Conservation (phyloP, 2,113 vertebrate species). For the Litocranius walleri region DNA sequence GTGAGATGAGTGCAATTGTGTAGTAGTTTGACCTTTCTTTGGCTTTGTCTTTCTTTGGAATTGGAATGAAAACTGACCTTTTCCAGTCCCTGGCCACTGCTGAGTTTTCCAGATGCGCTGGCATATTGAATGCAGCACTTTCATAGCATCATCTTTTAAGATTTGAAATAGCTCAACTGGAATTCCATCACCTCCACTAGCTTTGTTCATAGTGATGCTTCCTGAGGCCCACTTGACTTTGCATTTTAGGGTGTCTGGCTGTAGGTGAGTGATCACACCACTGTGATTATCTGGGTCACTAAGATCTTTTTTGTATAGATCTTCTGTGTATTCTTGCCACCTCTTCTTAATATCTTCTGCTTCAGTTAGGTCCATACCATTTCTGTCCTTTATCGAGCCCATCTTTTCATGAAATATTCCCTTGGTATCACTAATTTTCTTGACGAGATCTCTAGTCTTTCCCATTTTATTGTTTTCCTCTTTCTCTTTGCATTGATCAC, state of each 20-base stretch:
- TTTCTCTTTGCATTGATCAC: background rate
- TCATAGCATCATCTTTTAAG: background rate
- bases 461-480: background rate
- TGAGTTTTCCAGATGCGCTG: background rate
- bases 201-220: background rate
- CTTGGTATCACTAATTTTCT: background rate
- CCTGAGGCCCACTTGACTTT: background rate
- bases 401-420: background rate
- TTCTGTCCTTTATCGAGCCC: background rate
- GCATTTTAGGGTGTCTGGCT: background rate
- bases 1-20: background rate
- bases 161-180: background rate
- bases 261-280: background rate
- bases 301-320: background rate
- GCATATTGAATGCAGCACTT: background rate
- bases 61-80: background rate
- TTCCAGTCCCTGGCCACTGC: background rate
- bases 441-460: background rate
- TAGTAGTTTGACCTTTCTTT: background rate
- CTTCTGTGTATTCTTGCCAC: background rate
- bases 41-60: background rate
- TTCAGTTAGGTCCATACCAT: background rate
- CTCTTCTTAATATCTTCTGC: background rate
- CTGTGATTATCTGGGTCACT: background rate
- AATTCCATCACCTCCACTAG: background rate